Evolutionary conservation across 2,113 vertebrate species (phyloP).

Genomic region (Podocnemis expansa): DNA sequence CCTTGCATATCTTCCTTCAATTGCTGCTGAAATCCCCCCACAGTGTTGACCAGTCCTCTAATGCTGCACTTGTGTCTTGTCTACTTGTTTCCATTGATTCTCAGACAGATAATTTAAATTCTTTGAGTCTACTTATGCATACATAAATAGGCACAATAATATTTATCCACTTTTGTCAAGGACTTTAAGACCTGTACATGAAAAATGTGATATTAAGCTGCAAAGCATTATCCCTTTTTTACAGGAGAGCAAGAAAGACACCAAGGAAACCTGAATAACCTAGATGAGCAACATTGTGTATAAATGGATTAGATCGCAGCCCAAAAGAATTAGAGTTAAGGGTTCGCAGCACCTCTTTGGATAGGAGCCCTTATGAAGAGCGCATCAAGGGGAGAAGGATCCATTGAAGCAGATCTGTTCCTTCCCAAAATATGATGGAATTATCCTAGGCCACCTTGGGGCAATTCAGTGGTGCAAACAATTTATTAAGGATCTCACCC

Average conservation of each 20-base stretch:
- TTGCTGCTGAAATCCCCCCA: too few relatives aligned
- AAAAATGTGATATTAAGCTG: neutral
- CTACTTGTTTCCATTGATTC: neutral
- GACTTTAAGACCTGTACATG: neutral
- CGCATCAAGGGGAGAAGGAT: neutral
- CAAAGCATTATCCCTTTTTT: neutral
- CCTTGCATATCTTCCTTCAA: too few relatives aligned
- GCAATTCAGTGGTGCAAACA: neutral
- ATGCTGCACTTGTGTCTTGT: neutral
- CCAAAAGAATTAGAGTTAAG: neutral
- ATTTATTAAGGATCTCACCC: neutral
- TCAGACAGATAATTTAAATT: neutral
- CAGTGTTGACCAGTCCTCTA: neutral
- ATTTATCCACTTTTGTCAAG: neutral
- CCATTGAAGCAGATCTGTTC: neutral
- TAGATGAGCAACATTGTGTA: neutral
- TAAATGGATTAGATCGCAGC: neutral
- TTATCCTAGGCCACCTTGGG: neutral
- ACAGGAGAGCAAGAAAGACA: neutral
- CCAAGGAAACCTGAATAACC: neutral
- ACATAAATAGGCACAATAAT: neutral
- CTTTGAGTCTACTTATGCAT: neutral
- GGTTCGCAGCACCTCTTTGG: neutral
- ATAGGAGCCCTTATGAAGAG: neutral
- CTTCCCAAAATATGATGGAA: neutral